Conservation (phyloP, 2,888 invertebrate species). For the Meloe dianella region DNA sequence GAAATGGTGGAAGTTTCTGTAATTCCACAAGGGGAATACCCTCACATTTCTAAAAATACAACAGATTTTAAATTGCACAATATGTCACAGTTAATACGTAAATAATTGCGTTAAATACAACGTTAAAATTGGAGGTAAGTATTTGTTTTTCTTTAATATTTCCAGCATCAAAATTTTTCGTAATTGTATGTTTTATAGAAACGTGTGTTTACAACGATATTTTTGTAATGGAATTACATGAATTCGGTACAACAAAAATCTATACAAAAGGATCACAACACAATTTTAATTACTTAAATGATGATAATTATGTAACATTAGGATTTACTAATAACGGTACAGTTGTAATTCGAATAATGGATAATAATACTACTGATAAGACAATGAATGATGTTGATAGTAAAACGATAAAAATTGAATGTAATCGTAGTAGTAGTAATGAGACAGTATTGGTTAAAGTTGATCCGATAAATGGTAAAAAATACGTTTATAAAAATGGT, state of each 20-base stretch:
- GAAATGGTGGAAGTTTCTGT: too few relatives aligned
- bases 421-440: not conserved
- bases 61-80: too few relatives aligned
- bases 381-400: not conserved
- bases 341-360: not conserved
- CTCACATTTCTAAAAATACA: too few relatives aligned
- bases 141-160: too few relatives aligned
- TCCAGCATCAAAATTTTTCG: too few relatives aligned
- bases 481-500: conserved; percentile 24
- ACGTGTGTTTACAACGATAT: too few relatives aligned
- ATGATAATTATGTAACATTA: not conserved
- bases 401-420: not conserved
- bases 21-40: too few relatives aligned
- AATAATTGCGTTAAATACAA: too few relatives aligned
- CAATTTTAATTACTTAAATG: too few relatives aligned
- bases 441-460: conserved; percentile 21
- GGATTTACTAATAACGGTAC: not conserved
- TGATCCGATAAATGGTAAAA: conserved; percentile 24
- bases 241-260: not conserved
- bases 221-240: not conserved
- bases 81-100: too few relatives aligned
- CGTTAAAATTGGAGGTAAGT: too few relatives aligned
- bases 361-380: not conserved
- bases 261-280: not conserved
- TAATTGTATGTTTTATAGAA: too few relatives aligned